Percentiles rank a stretch among this genome's conserved stretches.
These are phyloP conservation scores for Brachionus plicatilis DNA, from an alignment of 1,140 invertebrate genomes.

Conservation along the genomic window DNA sequence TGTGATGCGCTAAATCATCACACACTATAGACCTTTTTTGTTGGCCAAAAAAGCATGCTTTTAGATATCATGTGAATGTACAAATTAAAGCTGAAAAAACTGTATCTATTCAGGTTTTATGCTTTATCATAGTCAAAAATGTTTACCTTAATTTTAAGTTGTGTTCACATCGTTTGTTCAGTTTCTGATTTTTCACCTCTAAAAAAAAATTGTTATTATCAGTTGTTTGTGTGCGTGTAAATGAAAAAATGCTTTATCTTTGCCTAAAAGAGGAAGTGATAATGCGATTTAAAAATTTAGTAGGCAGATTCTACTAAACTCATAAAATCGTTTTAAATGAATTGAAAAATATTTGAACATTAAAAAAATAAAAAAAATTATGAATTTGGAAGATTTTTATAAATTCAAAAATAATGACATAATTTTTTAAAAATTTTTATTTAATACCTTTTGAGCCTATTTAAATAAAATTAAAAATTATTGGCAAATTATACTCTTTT, in stretches of 20 bases:
- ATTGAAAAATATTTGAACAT: too few species aligned
- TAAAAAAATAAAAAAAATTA: too few species aligned
- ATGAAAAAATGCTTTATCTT: not conserved
- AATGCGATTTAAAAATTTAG: not conserved
- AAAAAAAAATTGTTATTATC: not conserved
- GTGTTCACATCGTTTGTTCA: not conserved
- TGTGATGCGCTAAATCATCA: not conserved
- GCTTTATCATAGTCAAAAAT: not conserved
- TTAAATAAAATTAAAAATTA: not conserved
- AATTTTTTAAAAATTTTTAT: not conserved
- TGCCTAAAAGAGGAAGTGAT: not conserved
- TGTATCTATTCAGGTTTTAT: not conserved
- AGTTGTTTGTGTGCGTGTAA: not conserved
- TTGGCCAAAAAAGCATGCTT: not conserved
- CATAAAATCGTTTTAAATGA: too few species aligned
- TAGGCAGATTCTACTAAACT: too few species aligned
- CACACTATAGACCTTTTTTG: not conserved
- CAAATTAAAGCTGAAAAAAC: not conserved
- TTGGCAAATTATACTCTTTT: not conserved
- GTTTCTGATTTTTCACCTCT: not conserved
- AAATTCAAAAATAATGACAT: too few species aligned
- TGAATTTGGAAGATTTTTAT: too few species aligned
- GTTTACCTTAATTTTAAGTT: constrained; percentile 1
- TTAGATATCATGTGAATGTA: not conserved
- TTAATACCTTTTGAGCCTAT: not conserved